phyloP scores from a whole-genome alignment of 2,797 vertebrate genomes.

The Hyperoplus lanceolatus region DNA sequence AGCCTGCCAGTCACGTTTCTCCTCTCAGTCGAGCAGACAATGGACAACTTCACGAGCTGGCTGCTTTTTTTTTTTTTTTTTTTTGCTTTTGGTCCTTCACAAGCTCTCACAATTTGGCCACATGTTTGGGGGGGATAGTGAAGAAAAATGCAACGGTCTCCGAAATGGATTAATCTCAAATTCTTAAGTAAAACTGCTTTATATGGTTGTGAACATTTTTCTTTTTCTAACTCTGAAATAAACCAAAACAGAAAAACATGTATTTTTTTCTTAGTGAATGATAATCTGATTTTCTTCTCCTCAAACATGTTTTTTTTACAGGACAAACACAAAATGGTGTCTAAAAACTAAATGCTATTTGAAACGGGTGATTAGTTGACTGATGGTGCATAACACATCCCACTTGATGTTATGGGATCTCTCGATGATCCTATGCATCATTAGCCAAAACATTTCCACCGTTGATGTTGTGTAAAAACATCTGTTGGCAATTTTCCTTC shows the following conservation, averaged over 20 bases:
- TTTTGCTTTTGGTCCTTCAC: conserved; percentile 8
- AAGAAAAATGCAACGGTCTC: background rate
- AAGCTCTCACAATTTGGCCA: conserved; percentile 6
- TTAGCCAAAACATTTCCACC: conserved; percentile 1
- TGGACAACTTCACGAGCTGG: conserved; percentile 69
- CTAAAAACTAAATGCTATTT: background rate
- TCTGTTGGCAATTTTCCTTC: conserved; percentile 26
- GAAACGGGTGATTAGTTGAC: background rate
- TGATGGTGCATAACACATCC: too few relatives aligned
- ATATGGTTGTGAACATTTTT: background rate
- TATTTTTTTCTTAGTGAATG: background rate
- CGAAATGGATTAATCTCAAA: background rate
- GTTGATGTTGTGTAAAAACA: conserved; percentile 38
- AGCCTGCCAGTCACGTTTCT: conserved; percentile 78
- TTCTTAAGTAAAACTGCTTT: background rate
- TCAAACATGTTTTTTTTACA: background rate
- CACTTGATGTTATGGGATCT: background rate
- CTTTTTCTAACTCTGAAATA: background rate
- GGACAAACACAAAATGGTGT: background rate
- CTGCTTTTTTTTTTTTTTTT: conserved; percentile 9
- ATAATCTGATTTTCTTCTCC: background rate
- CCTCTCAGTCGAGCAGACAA: conserved; percentile 77
- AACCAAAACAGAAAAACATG: background rate
- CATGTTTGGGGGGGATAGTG: background rate
- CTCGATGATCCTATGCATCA: background rate